Conservation (phyloP, 2,113 vertebrate species). For the Taurulus bubalis region DNA sequence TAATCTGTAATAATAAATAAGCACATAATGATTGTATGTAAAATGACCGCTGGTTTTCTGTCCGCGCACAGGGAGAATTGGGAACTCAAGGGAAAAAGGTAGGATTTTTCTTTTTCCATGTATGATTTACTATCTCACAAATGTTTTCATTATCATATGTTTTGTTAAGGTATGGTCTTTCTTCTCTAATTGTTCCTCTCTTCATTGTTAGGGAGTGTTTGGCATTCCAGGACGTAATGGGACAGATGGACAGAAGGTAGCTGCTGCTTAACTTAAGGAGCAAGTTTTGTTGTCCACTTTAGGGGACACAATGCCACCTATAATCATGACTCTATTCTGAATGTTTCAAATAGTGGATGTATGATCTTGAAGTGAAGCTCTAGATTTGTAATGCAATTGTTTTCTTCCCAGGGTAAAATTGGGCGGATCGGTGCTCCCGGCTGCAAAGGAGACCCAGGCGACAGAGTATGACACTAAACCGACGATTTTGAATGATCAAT, state of each 20-base stretch:
- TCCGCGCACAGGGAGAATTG: constrained; percentile 78
- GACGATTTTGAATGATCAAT: not conserved
- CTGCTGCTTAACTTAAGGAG: not conserved
- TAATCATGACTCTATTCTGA: not conserved
- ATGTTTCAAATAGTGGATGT: not conserved
- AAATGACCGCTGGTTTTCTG: constrained; percentile 32
- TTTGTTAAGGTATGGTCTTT: not conserved
- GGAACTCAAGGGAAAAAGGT: constrained; percentile 84
- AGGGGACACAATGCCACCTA: not conserved
- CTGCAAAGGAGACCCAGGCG: constrained; percentile 95
- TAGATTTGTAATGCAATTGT: not conserved
- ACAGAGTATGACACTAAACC: constrained; percentile 82
- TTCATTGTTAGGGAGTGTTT: constrained; percentile 70
- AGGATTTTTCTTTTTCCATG: not conserved
- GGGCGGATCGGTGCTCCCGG: constrained; percentile 95
- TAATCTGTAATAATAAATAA: not conserved
- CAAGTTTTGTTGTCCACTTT: not conserved
- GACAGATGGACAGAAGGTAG: constrained; percentile 84
- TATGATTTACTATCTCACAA: not conserved
- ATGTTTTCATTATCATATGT: not conserved
- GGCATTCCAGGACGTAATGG: constrained; percentile 80
- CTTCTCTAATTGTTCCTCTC: constrained; percentile 14
- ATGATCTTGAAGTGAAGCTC: not conserved
- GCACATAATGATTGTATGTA: not conserved
- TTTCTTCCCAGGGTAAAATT: constrained; percentile 88